Evolutionary conservation across 2,797 vertebrate species (phyloP).

Genomic region (Tenualosa ilisha): DNA sequence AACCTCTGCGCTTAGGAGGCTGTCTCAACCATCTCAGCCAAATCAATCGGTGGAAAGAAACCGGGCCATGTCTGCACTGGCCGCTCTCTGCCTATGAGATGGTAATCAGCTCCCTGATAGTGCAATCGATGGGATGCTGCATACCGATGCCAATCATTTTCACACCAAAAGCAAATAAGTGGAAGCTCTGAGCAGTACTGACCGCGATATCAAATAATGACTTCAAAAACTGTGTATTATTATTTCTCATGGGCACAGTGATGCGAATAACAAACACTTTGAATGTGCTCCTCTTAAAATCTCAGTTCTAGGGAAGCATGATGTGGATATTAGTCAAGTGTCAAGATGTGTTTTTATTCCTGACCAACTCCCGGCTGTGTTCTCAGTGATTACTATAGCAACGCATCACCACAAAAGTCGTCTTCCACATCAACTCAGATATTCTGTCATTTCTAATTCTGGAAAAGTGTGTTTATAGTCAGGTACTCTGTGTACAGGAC

Average conservation of each 20-base stretch:
- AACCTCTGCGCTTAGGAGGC: neutral
- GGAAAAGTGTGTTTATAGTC: neutral
- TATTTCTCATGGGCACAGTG: neutral
- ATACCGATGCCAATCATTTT: neutral
- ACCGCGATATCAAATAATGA: neutral
- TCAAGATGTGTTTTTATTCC: neutral
- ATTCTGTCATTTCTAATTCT: neutral
- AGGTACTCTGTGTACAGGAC: too few relatives aligned
- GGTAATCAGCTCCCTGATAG: neutral
- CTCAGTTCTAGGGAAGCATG: neutral
- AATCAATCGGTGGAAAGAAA: neutral
- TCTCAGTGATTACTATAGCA: neutral
- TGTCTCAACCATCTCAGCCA: neutral
- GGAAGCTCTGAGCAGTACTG: neutral
- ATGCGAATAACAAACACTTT: neutral
- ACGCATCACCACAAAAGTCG: neutral
- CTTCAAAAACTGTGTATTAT: neutral
- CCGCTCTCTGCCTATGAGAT: neutral
- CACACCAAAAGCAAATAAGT: neutral
- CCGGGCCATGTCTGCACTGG: neutral
- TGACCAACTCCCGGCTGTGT: neutral
- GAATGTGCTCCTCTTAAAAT: neutral
- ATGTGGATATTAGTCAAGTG: neutral
- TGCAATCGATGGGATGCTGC: neutral
- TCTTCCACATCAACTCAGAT: neutral